Evolutionary conservation across 30 jellyfish, hydroid and myxozoan genomes (phyloP).

Genomic region (Chrysaora quinquecirrha): DNA sequence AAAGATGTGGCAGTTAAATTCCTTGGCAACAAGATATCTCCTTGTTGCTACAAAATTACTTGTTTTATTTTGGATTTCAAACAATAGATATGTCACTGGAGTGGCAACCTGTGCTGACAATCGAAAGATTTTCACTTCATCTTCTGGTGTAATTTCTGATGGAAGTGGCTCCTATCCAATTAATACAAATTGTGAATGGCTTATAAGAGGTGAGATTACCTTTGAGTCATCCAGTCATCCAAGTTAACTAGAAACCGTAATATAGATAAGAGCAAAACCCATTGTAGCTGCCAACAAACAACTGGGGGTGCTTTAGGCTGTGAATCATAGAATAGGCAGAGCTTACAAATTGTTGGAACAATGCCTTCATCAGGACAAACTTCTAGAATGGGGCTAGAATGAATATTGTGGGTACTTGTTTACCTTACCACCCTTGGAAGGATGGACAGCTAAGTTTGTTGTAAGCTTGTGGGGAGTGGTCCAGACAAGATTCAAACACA

Average conservation of each 20-base stretch:
- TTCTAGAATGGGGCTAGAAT: not conserved
- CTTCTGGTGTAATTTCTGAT: conserved; percentile 55
- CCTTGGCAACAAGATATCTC: too few relatives aligned
- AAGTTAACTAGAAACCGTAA: not conserved
- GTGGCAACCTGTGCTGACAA: conserved; percentile 16
- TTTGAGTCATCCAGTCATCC: not conserved
- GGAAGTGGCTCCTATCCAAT: conserved; percentile 44
- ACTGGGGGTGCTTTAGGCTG: too few relatives aligned
- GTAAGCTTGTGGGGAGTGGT: too few relatives aligned
- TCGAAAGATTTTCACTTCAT: conserved; percentile 41
- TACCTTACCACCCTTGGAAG: too few relatives aligned
- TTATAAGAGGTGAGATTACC: conserved; percentile 55
- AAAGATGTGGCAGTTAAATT: too few relatives aligned
- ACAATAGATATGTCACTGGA: not conserved
- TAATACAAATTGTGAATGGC: conserved; percentile 78
- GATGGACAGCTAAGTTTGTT: too few relatives aligned
- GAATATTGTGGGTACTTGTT: too few relatives aligned
- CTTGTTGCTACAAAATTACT: not conserved
- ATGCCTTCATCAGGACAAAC: not conserved
- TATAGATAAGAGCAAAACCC: not conserved
- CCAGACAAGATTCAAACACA: too few relatives aligned
- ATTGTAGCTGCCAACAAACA: not conserved
- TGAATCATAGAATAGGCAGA: too few relatives aligned
- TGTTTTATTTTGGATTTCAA: not conserved
- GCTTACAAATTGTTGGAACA: not conserved